Percentiles rank a stretch among this genome's conserved stretches.
Evolutionary conservation across 2,113 vertebrate species (phyloP).

Genomic region (Sturnira hondurensis): DNA sequence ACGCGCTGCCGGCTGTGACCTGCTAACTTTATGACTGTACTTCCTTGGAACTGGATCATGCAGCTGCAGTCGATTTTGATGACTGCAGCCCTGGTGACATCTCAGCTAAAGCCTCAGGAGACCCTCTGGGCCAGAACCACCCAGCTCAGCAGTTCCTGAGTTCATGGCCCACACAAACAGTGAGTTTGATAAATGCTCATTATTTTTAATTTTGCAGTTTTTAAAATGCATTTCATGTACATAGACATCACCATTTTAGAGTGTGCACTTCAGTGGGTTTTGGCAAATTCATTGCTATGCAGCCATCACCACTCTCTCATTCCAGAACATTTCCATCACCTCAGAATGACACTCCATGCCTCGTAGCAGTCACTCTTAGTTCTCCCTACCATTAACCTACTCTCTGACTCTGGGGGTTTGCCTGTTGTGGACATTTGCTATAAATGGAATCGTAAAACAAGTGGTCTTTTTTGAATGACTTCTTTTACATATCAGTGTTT

Average conservation of each 20-base stretch:
- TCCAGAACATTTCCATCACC: neutral
- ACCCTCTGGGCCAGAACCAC: neutral
- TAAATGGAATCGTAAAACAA: neutral
- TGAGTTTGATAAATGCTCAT: conserved; percentile 33
- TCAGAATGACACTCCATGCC: neutral
- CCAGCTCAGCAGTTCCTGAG: neutral
- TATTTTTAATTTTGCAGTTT: neutral
- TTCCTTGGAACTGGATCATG: neutral
- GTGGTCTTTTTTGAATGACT: neutral
- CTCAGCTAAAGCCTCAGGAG: neutral
- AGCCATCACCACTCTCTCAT: neutral
- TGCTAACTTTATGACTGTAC: neutral
- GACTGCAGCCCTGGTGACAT: neutral
- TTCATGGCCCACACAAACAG: neutral
- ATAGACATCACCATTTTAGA: neutral
- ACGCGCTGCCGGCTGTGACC: neutral
- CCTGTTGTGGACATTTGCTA: neutral
- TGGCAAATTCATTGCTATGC: neutral
- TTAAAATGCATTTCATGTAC: neutral
- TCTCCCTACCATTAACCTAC: neutral
- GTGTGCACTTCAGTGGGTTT: neutral
- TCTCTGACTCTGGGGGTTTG: neutral
- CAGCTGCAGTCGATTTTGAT: neutral
- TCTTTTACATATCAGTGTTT: neutral
- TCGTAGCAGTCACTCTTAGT: neutral